Evolutionary conservation across 2,113 vertebrate genomes (phyloP).

Genomic region (Serilophus lunatus): DNA sequence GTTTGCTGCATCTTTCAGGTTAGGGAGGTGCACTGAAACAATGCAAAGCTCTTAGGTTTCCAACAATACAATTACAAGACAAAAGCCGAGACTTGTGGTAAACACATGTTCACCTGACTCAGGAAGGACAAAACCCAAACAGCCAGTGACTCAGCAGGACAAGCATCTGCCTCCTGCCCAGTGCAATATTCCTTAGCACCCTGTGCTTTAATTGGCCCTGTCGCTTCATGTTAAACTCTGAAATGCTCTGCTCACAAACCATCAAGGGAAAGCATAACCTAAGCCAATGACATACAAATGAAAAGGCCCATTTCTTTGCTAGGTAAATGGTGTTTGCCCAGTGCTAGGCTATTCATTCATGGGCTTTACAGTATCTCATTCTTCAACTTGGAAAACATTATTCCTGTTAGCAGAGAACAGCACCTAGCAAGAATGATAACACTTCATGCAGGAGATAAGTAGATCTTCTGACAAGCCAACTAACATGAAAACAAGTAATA

Average conservation of each 20-base stretch:
- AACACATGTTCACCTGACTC: neutral
- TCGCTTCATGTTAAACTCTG: fast-evolving
- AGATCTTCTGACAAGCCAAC: neutral
- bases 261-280: neutral
- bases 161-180: neutral
- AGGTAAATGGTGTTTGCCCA: neutral
- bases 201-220: neutral
- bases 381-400: neutral
- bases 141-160: neutral
- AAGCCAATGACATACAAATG: neutral
- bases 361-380: neutral
- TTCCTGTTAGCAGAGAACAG: neutral
- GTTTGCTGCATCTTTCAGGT: neutral
- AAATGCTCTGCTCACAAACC: neutral
- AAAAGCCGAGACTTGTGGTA: neutral
- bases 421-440: neutral
- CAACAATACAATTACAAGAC: neutral
- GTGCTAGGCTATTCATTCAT: neutral
- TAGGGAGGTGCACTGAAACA: neutral
- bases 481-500: conserved; percentile 3
- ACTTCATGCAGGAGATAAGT: neutral
- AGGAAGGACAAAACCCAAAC: neutral
- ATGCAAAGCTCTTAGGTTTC: neutral
- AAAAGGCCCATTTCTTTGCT: neutral
- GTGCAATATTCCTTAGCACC: fast-evolving